Evolutionary conservation across 1,140 invertebrate species (phyloP).

Genomic region (Tyrophagus putrescentiae): DNA sequence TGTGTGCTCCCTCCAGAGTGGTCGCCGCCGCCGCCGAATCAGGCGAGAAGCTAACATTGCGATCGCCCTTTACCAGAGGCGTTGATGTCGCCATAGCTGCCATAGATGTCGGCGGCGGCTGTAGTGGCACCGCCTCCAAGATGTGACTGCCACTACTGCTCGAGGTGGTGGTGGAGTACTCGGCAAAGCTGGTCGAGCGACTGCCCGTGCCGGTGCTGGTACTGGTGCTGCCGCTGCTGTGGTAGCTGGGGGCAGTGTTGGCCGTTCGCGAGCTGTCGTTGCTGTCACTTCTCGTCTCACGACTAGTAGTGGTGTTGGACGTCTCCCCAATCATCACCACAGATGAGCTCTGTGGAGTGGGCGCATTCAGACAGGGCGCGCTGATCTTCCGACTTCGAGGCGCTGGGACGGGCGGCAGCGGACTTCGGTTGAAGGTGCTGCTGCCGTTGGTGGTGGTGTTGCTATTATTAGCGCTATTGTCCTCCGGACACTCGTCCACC

Average conservation of each 20-base stretch:
- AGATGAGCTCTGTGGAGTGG: too few relatives aligned
- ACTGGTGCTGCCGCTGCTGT: too few relatives aligned
- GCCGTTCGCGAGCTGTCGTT: conserved; percentile 29
- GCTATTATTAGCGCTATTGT: too few relatives aligned
- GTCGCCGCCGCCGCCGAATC: neutral
- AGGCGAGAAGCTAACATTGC: neutral
- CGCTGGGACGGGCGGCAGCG: neutral
- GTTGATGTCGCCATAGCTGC: too few relatives aligned
- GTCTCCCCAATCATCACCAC: neutral
- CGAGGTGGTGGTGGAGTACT: conserved; percentile 36
- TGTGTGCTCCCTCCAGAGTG: too few relatives aligned
- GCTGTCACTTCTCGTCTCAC: conserved; percentile 28
- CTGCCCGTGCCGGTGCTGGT: conserved; percentile 31
- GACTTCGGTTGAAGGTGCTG: too few relatives aligned
- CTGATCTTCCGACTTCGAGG: conserved; percentile 12
- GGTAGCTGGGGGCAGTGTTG: neutral
- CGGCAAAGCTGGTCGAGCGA: conserved; percentile 42
- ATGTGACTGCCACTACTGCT: conserved; percentile 55
- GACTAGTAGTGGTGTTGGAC: conserved; percentile 2
- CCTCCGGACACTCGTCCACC: too few relatives aligned
- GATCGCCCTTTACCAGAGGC: neutral
- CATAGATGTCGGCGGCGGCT: neutral
- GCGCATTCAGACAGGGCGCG: neutral
- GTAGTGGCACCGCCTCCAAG: conserved; percentile 46
- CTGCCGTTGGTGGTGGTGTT: too few relatives aligned